A percentile compares a stretch with the other conserved stretches of the same genome.
Conservation (phyloP, 2,113 vertebrate genomes). For the Podarcis cretensis region DNA sequence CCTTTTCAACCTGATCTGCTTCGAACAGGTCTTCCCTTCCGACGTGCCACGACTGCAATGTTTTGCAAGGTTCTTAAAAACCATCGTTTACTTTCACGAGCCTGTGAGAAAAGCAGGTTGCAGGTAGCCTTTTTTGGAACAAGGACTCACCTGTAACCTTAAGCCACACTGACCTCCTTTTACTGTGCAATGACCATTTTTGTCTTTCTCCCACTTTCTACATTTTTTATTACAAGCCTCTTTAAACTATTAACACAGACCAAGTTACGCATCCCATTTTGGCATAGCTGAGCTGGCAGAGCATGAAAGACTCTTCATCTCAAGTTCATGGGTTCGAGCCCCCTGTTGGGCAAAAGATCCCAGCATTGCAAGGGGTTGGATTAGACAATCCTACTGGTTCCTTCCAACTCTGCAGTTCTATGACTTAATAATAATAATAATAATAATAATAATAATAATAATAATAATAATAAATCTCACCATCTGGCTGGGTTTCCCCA, state of each 20-base stretch:
- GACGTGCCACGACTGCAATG: not conserved
- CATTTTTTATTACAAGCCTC: not conserved
- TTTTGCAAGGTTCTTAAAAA: slow-evolving; percentile 1
- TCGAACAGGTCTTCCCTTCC: not conserved
- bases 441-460: too few species aligned
- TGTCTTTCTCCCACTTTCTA: not conserved
- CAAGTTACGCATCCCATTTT: too few species aligned
- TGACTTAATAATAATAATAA: too few species aligned
- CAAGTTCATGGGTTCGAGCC: too few species aligned
- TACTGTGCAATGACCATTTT: not conserved
- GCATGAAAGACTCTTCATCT: too few species aligned
- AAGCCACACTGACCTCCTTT: not conserved
- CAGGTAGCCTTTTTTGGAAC: not conserved
- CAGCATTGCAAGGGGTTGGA: too few species aligned
- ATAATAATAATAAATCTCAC: too few species aligned
- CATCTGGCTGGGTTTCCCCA: too few species aligned
- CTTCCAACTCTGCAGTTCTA: too few species aligned
- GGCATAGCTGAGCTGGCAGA: too few species aligned
- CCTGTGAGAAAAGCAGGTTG: not conserved
- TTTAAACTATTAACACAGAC: not conserved
- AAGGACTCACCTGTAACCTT: not conserved
- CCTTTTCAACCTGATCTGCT: slow-evolving; percentile 8
- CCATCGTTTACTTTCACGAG: not conserved
- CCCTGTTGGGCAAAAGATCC: too few species aligned
- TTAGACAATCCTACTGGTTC: too few species aligned